Percentiles rank a stretch among this genome's conserved stretches.
Evolutionary conservation across 2,888 invertebrate genomes (phyloP).

Genomic region (Lordiphosa fenestrarum): DNA sequence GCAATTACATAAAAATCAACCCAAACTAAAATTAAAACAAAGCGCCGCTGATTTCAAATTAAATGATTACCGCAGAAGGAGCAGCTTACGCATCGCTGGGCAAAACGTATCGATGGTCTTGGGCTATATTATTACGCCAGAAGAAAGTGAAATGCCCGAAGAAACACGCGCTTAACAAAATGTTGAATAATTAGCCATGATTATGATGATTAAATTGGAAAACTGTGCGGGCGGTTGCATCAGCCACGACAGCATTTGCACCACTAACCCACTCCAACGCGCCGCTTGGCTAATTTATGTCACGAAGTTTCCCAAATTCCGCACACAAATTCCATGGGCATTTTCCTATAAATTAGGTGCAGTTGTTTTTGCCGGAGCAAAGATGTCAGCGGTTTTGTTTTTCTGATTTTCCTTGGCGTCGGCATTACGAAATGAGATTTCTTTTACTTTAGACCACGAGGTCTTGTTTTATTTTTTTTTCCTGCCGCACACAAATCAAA

Average conservation of each 20-base stretch:
- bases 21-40: constrained; percentile 13
- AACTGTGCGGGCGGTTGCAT: constrained; percentile 57
- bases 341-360: constrained; percentile 57
- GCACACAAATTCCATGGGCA: constrained; percentile 62
- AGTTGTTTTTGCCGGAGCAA: constrained; percentile 49
- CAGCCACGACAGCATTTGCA: constrained; percentile 46
- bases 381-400: constrained; percentile 55
- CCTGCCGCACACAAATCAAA: constrained; percentile 18
- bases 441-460: constrained; percentile 5
- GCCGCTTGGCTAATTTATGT: constrained; percentile 63
- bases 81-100: constrained; percentile 45
- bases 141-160: constrained; percentile 36
- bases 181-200: constrained; percentile 68
- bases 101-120: constrained; percentile 43
- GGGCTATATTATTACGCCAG: constrained; percentile 9
- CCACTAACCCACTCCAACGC: constrained; percentile 33
- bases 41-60: constrained; percentile 58
- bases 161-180: constrained; percentile 54
- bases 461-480: constrained; percentile 8
- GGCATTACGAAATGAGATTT: constrained; percentile 58
- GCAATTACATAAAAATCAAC: constrained; percentile 51
- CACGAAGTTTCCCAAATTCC: constrained; percentile 58
- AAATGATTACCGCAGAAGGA: constrained; percentile 64
- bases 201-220: constrained; percentile 64
- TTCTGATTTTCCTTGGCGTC: constrained; percentile 28